Evolutionary conservation across 1,140 invertebrate species (phyloP).

Genomic region (Drosophila neocordata): DNA sequence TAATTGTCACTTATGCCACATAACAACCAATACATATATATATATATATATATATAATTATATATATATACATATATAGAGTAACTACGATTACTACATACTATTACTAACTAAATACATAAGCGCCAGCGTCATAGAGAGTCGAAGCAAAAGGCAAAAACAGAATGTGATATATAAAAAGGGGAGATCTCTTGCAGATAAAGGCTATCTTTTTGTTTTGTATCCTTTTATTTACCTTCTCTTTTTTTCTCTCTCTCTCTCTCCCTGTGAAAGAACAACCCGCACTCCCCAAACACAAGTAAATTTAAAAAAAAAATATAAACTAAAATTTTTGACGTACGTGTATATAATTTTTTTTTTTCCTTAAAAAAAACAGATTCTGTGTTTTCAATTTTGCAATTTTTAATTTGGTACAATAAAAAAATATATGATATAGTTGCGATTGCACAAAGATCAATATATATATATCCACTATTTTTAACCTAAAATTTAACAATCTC

Average conservation of each 20-base stretch:
- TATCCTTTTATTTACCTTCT: conserved; percentile 1
- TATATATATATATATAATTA: background rate
- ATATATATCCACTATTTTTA: conserved; percentile 28
- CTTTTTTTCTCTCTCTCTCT: background rate
- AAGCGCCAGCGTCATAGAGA: conserved; percentile 28
- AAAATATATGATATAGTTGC: conserved; percentile 45
- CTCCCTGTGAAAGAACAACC: background rate
- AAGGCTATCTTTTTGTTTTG: background rate
- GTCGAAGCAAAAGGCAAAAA: conserved; percentile 10
- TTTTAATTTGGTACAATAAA: conserved; percentile 34
- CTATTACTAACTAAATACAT: conserved; percentile 30
- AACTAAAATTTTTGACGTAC: conserved; percentile 72
- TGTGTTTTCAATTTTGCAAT: conserved; percentile 19
- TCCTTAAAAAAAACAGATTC: conserved; percentile 6
- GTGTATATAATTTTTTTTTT: conserved; percentile 82
- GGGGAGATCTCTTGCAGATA: conserved; percentile 11
- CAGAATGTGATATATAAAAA: no score
- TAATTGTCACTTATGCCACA: conserved; percentile 33
- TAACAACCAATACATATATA: background rate
- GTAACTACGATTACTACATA: conserved; percentile 3
- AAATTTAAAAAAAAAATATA: conserved; percentile 22
- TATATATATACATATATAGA: background rate
- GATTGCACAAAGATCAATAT: conserved; percentile 65
- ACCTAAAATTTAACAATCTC: conserved; percentile 30
- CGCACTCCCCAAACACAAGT: background rate